Base-by-base conservation (phyloP, 2,888 invertebrate genomes). In the Helleia helle region DNA sequence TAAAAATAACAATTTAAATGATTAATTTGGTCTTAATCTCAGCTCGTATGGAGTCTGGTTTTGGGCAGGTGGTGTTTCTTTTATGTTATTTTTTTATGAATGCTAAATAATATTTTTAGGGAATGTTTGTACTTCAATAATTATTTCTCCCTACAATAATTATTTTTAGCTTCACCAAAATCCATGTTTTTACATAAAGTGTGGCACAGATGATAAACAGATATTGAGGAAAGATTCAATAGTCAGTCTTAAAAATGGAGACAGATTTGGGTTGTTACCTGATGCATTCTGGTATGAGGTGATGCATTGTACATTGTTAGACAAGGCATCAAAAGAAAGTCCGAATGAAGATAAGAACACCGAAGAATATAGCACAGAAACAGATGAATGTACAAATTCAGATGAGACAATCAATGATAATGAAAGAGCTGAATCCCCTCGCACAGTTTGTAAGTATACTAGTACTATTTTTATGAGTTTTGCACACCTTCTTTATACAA, bases 201-300 rank as follows among this genome's bases (percentile, higher is more conserved):
- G 64, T 44, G 55, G 59, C 40, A 46, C 60, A 46, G 50, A 44
- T 2, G 56, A 66, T 6, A 57, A 65, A 5, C 56, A 71, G 41
- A 57, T 85, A 38, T 50, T 87, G 22, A 59, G 57, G 37, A 62
- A 72, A 50, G 62, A 79, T 43, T 51, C 58, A 13, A 52, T 59
- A 1, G 49, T 69, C 8, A 44, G 52, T n/a, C 56, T 88, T 11
- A 52, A 41, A 1, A 67, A 75, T 51, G 86, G 86, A 8, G 88
- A 88, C 52, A 73, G 66, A 50, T 86, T 89, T 59, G 86, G 87
- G 8, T 66, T 89, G 3, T 52, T 87, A 17, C 85, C 86, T 0
- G 73, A 85, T 30, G 48, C 60, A 6, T 80, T 65, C 50, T 87
- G 87, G 86, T 88, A 73, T 57, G 74, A 74, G 57, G 50, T 86